Base-by-base conservation (phyloP, 2,888 invertebrate species). In the Horisme vitalbata region DNA sequence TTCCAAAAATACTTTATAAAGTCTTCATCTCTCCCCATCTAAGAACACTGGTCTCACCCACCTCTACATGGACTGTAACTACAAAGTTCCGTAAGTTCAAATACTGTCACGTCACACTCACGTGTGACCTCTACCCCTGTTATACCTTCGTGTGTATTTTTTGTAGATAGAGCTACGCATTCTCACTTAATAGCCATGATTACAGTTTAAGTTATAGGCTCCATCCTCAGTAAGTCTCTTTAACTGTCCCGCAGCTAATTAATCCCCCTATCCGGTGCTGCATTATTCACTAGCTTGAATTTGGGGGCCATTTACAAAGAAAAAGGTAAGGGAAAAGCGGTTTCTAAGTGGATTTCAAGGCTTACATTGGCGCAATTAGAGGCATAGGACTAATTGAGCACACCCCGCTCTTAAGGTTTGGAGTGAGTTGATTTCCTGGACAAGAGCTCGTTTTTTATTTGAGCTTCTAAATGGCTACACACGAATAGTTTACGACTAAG, bases 281-380 rank as follows among this genome's bases (percentile, higher is more conserved):
- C 46, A 55, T 52, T 47, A 55, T 52, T 52, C 45, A 48, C 48
- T 11, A 27, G 34, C 34, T 45, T 24, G 11, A 45, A 50, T 48
- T 37, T 23, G 32, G 41, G 32, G 35, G 32, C 14, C 31, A 12
- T 23, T 32, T 15, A 9, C 23, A 9, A 28, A 27, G 18, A 35
- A 48, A 49, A 35, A 26, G 11, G 8, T n/a, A 20, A 31, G 31
- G 30, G 20, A 35, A 35, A 44, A 48, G 36, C 21, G 34, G 37
- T 36, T 43, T 33, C 43, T 39, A 31, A 44, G 39, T 38, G 44
- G 43, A 38, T 48, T 43, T 41, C 34, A 20, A 20, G 28, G 43
- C 13, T 37, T 37, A 43, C 28, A 24, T 43, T 30, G 26, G 20
- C 20, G 18, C 48, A 20, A 48, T 43, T 38, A 33, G 6, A 26